Evolutionary conservation across 2,888 invertebrate genomes (phyloP).

Genomic region (Tachina lurida): DNA sequence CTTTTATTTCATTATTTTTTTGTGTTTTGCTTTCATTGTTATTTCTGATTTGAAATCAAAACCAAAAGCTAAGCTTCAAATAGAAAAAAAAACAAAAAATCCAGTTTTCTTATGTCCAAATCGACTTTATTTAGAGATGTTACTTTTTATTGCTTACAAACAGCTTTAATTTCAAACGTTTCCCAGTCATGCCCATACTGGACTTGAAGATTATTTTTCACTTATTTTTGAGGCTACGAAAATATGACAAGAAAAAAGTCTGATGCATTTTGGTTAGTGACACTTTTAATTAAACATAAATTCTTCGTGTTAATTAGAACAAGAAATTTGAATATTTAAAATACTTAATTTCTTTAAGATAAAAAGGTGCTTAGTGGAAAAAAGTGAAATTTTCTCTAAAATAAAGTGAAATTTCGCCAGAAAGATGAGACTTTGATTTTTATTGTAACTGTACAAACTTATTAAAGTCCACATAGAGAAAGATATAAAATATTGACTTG

Average conservation of each 20-base stretch:
- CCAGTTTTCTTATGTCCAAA: constrained; percentile 23
- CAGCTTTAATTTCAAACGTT: constrained; percentile 45
- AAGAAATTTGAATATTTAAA: constrained; percentile 34
- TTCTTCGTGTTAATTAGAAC: constrained; percentile 55
- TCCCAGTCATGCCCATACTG: constrained; percentile 2
- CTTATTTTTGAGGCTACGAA: background rate
- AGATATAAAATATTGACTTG: background rate
- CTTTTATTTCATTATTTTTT: background rate
- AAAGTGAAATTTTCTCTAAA: constrained; percentile 43
- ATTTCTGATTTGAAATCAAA: constrained; percentile 35
- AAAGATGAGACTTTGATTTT: background rate
- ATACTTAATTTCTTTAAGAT: constrained; percentile 19
- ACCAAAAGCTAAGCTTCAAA: constrained; percentile 15
- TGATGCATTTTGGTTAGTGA: constrained; percentile 15
- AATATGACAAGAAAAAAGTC: constrained; percentile 14
- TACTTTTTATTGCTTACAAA: constrained; percentile 34
- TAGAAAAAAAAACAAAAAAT: constrained; percentile 4
- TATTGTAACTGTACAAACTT: background rate
- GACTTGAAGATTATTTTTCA: constrained; percentile 36
- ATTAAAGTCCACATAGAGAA: constrained; percentile 4
- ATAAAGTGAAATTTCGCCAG: constrained; percentile 21
- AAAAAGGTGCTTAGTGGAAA: constrained; percentile 7
- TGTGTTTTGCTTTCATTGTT: background rate
- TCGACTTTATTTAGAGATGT: constrained; percentile 30
- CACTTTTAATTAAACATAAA: constrained; percentile 19